Evolutionary conservation across 2,888 invertebrate species (phyloP).

Genomic region (Dicranocentrus wangi): DNA sequence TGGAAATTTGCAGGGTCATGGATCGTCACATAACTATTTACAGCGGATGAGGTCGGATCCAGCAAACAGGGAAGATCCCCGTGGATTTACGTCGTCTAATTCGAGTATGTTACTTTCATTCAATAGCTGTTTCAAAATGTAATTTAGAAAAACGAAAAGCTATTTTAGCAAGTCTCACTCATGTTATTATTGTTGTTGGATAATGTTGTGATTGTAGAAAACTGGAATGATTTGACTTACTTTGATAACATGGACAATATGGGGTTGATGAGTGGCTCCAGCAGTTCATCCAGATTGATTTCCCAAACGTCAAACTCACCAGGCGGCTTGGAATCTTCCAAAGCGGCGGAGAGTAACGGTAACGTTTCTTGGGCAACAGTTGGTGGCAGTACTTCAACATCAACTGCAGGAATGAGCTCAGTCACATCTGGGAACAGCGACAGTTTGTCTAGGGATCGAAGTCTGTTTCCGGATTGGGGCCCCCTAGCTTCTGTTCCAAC

Average conservation of each 20-base stretch:
- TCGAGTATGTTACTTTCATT: too few relatives aligned
- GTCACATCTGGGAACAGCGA: constrained; percentile 29
- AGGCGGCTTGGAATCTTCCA: constrained; percentile 16
- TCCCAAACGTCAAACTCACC: constrained; percentile 36
- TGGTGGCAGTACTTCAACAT: constrained; percentile 19
- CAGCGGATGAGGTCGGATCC: constrained; percentile 71
- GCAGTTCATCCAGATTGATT: constrained; percentile 34
- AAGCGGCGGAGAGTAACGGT: constrained; percentile 11
- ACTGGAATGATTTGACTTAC: constrained; percentile 53
- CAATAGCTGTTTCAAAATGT: too few relatives aligned
- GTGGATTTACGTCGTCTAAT: constrained; percentile 21
- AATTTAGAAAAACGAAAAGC: too few relatives aligned
- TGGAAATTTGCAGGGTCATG: constrained; percentile 5
- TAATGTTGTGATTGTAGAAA: constrained; percentile 40
- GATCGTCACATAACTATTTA: constrained; percentile 58
- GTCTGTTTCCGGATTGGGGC: constrained; percentile 41
- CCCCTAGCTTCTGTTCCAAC: constrained; percentile 22
- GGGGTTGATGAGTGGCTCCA: constrained; percentile 12
- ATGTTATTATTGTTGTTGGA: background rate
- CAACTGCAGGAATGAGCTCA: constrained; percentile 13
- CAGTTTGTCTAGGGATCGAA: constrained; percentile 31
- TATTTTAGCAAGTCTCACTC: too few relatives aligned
- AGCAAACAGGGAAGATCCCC: constrained; percentile 30
- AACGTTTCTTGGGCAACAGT: constrained; percentile 40
- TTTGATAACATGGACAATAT: constrained; percentile 47